phyloP scores from a whole-genome alignment of 2,888 invertebrate genomes.

The Linnaemya tessellans region DNA sequence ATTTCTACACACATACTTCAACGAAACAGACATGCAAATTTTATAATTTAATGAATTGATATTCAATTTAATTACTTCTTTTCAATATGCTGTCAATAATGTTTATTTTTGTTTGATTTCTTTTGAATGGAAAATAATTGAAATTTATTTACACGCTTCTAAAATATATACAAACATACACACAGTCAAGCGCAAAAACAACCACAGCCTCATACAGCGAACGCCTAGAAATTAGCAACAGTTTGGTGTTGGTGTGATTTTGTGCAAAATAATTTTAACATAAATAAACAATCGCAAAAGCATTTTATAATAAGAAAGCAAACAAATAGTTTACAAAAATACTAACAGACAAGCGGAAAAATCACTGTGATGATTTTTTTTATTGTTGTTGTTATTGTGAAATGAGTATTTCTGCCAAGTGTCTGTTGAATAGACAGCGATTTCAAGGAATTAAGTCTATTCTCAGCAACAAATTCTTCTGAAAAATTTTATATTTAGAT shows the following conservation, averaged over 20 bases:
- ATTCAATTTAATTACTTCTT: conserved; percentile 32
- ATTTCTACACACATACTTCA: neutral
- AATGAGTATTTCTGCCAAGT: conserved; percentile 8
- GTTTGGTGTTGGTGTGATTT: conserved; percentile 23
- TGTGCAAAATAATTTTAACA: conserved; percentile 21
- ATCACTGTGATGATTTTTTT: conserved; percentile 25
- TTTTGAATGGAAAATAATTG: conserved; percentile 57
- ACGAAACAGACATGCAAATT: conserved; percentile 22
- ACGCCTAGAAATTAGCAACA: conserved; percentile 51
- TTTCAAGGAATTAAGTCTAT: conserved; percentile 14
- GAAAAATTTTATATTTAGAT: no score
- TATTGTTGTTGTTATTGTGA: conserved; percentile 1
- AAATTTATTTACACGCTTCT: conserved; percentile 63
- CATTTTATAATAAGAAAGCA: neutral
- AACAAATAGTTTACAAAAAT: conserved; percentile 7
- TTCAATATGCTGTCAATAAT: conserved; percentile 36
- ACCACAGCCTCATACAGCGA: neutral
- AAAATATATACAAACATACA: neutral
- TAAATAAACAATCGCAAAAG: conserved; percentile 35
- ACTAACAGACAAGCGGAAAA: conserved; percentile 13
- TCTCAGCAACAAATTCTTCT: neutral
- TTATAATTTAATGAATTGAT: conserved; percentile 20
- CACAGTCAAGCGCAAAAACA: neutral
- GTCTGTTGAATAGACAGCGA: conserved; percentile 32
- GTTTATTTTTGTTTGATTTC: conserved; percentile 41